Evolutionary conservation across 2,888 invertebrate species (phyloP), one percentile per base, ranked within the genome.

Genomic region (Zele albiditarsus): DNA sequence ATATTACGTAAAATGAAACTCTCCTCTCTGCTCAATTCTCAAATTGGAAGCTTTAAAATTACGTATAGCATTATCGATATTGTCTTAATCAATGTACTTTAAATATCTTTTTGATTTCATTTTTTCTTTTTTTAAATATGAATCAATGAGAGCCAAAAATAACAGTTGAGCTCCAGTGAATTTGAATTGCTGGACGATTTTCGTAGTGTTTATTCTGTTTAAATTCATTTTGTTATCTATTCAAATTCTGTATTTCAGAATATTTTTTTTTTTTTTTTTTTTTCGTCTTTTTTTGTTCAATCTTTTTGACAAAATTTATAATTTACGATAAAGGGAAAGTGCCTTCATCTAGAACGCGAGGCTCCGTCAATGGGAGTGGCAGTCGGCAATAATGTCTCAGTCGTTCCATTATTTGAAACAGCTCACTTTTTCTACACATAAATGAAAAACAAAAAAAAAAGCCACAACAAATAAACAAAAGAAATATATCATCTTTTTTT

Each of bases 331-430:
- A 82, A 85, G 80, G 80, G 81, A 84, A 85, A 87, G 87, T 87
- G 87, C 87, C 87, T 87, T 87, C 85, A 84, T 74, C 78, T 49
- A 71, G 84, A 85, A 83, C 79, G 82, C 82, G 82, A 82, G 78
- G 81, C 83, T 85, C 82, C 82, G 80, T 79, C 76, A 74, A 77
- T 73, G 78, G 81, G 82, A 81, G 77, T 77, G 57, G 62, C 68
- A 38, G 66, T 66, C 46, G 25, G 38, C 66, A 66, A 66, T 63
- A 66, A 14, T 46, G 10, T 60, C 33, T 10, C 27, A 28, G 53
- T 49, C 53, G 28, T 53, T 68, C n/a, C 25, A 49, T 68, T 25
- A 68, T 68, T 27, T n/a, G n/a, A 31, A 49, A 53, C 20, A 20
- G 66, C 63, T 77, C 69, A 53, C 53, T 75, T 76, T 71, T 65